Conservation (phyloP, 2,888 invertebrate genomes). For the Pristionchus arcanus region DNA sequence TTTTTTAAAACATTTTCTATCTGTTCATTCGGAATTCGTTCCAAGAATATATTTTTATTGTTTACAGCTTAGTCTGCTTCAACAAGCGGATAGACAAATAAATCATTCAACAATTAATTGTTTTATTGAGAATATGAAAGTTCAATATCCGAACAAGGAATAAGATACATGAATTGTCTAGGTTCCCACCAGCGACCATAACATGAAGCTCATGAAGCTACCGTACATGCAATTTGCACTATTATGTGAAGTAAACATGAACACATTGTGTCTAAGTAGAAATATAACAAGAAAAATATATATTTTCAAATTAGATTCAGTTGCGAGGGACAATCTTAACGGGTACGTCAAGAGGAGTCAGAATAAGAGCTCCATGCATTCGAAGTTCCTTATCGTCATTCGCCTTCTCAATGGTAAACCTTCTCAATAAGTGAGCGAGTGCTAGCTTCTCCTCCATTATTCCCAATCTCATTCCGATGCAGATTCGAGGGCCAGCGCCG, state of each 20-base stretch:
- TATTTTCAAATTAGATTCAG: not conserved
- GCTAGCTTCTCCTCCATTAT: conserved; percentile 52
- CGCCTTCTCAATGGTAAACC: not conserved
- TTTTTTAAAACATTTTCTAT: too few species aligned
- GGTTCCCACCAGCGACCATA: not conserved
- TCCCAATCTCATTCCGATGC: conserved; percentile 49
- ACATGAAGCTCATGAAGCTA: not conserved
- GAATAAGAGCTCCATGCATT: conserved; percentile 36
- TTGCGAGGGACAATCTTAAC: conserved; percentile 38
- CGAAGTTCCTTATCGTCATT: conserved; percentile 36
- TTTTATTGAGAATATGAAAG: not conserved
- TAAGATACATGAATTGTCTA: not conserved
- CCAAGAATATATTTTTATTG: too few species aligned
- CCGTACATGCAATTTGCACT: not conserved
- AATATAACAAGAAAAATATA: too few species aligned
- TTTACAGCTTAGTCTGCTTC: too few species aligned
- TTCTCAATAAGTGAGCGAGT: conserved; percentile 44
- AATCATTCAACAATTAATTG: not conserved
- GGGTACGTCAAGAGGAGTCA: conserved; percentile 35
- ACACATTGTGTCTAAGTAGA: not conserved
- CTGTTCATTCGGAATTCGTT: too few species aligned
- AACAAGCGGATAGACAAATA: too few species aligned
- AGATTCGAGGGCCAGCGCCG: conserved; percentile 52
- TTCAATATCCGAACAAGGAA: not conserved
- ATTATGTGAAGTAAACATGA: not conserved